These are phyloP conservation scores for Orchesella cincta DNA, from an alignment of 1,140 invertebrate species.

Conservation along the genomic window DNA sequence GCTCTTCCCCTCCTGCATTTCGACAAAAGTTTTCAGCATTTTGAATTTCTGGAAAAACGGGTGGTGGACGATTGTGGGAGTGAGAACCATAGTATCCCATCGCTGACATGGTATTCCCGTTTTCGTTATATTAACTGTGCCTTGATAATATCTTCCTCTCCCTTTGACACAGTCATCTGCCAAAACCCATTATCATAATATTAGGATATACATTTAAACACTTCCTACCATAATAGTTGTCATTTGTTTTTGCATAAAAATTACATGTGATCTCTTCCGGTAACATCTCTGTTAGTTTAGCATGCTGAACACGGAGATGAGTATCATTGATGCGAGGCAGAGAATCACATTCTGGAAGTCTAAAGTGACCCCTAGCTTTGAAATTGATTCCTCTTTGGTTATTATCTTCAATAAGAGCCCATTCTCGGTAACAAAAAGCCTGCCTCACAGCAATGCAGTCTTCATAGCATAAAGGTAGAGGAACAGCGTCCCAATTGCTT, in stretches of 20 bases:
- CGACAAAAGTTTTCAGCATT: conserved; percentile 90
- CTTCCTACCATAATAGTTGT: too few relatives aligned
- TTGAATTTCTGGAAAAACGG: conserved; percentile 86
- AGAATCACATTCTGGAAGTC: conserved; percentile 78
- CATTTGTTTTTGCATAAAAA: too few relatives aligned
- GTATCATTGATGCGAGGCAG: conserved; percentile 68
- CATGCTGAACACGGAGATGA: conserved; percentile 70
- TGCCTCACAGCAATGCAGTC: conserved; percentile 87
- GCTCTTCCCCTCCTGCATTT: conserved; percentile 92
- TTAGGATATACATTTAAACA: too few relatives aligned
- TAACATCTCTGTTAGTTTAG: conserved; percentile 78
- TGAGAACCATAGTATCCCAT: conserved; percentile 86
- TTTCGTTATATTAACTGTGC: conserved; percentile 81
- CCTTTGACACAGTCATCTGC: conserved; percentile 78
- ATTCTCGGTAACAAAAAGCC: conserved; percentile 89
- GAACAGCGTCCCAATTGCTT: conserved; percentile 57
- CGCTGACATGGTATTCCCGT: conserved; percentile 80
- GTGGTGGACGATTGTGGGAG: conserved; percentile 79
- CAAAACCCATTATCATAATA: too few relatives aligned
- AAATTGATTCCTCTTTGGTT: conserved; percentile 75
- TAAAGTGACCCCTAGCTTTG: conserved; percentile 81
- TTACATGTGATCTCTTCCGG: conserved; percentile 73
- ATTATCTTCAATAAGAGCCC: conserved; percentile 86
- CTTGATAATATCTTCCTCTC: conserved; percentile 89
- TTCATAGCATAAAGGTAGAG: conserved; percentile 81